Evolutionary conservation across 2,888 invertebrate species (phyloP), one percentile per base, ranked within the genome.

Genomic region (Argynnis bischoffii): DNA sequence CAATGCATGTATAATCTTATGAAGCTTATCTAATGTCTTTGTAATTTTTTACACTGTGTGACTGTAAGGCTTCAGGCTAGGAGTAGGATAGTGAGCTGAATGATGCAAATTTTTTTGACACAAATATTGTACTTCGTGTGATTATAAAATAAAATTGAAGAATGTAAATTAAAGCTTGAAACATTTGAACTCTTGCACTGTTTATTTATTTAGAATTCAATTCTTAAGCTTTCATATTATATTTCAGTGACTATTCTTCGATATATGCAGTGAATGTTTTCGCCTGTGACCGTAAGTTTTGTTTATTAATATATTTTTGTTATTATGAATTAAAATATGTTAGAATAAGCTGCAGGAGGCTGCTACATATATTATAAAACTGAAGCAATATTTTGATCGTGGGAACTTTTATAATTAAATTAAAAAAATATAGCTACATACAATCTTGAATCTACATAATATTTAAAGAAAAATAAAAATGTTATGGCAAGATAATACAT

Each of bases 291-390:
- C 5, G 59, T 59, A 13, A 59, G 59, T 59, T 59, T 63, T 63
- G 53, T 63, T 63, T 63, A 63, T 63, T 8, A 63, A 54, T 54
- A 21, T 54, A 21, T 54, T 63, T 63, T 63, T 63, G n/a, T 21
- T 63, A 26, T 54, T n/a, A 59, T 59, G 59, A 59, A 48, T 59
- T 18, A 59, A 48, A 59, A 59, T n/a, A 13, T 31, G 16, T 48
- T 59, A 26, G 35, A 41, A 41, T 11, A 41, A 41, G 35, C 35
- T 41, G 11, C 2, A 41, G 11, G 35, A 41, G 35, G 11, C 35
- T 41, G 35, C 35, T 41, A 41, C 11, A 41, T 41, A 41, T 11
- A 11, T 41, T 3, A 41, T 11, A 41, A 41, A 41, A 11, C 11
- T 41, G 2, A 0, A 41, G 11, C 0, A 41, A 41, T 41, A 41